These are phyloP conservation scores for Erythrocercus mccallii DNA, from an alignment of 2,113 vertebrate species.

Conservation along the genomic window DNA sequence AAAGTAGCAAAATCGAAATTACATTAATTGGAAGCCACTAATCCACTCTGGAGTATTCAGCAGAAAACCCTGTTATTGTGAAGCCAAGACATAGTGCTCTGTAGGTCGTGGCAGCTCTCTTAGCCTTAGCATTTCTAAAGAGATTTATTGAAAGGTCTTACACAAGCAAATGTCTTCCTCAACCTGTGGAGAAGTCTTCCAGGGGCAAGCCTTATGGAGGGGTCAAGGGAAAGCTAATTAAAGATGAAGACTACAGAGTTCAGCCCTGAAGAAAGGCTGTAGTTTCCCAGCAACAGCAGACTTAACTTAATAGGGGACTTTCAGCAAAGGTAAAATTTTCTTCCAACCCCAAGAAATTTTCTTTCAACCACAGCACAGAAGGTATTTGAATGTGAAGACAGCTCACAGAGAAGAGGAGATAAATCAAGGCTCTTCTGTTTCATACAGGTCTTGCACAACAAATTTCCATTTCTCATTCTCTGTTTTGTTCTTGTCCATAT, in stretches of 20 bases:
- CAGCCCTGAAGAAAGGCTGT: background rate
- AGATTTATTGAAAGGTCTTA: slow-evolving; percentile 11
- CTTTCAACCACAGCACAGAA: background rate
- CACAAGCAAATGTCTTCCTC: background rate
- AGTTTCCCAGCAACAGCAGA: background rate
- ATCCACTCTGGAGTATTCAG: background rate
- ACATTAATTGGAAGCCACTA: background rate
- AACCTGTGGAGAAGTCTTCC: background rate
- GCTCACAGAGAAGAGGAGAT: background rate
- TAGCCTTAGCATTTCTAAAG: background rate
- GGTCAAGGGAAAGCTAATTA: background rate
- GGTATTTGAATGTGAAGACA: background rate
- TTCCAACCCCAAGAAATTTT: background rate
- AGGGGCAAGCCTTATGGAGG: background rate
- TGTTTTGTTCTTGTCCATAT: background rate
- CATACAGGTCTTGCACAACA: background rate
- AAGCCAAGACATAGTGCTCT: background rate
- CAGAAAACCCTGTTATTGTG: background rate
- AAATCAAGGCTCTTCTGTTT: background rate
- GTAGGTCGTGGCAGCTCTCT: background rate
- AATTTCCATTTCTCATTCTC: background rate
- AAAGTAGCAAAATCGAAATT: background rate
- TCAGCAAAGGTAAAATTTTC: background rate
- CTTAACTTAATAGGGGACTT: background rate
- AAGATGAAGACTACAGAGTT: background rate